Conservation (phyloP, 2,113 vertebrate genomes). For the Actenoides lindsayi region DNA sequence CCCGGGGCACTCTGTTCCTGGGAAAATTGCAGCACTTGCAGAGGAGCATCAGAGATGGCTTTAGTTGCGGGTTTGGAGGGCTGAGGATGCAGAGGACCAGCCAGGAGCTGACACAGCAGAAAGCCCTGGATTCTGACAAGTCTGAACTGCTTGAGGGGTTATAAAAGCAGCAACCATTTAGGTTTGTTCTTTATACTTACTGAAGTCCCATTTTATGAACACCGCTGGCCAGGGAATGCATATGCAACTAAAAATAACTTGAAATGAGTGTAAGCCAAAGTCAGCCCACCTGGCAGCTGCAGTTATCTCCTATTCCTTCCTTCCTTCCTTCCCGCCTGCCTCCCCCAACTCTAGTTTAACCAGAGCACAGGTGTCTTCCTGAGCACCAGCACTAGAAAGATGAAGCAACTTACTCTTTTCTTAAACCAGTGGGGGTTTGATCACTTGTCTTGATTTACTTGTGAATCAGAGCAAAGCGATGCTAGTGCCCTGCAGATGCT, state of each 20-base stretch:
- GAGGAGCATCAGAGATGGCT: background rate
- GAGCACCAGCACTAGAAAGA: background rate
- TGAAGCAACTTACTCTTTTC: background rate
- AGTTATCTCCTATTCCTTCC: background rate
- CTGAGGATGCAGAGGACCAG: rapidly evolving
- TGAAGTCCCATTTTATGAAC: background rate
- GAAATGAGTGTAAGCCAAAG: background rate
- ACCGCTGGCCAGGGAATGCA: background rate
- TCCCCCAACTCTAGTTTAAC: background rate
- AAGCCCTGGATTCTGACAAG: background rate
- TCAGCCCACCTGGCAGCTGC: background rate
- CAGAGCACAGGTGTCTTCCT: constrained; percentile 25
- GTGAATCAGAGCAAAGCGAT: rapidly evolving
- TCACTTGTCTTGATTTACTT: background rate
- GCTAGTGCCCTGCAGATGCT: background rate
- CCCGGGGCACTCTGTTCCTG: background rate
- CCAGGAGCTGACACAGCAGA: background rate
- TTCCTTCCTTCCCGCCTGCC: background rate
- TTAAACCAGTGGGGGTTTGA: background rate
- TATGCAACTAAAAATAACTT: constrained; percentile 3
- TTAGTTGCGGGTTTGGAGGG: background rate
- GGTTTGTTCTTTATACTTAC: background rate
- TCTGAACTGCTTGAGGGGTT: background rate
- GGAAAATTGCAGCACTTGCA: background rate
- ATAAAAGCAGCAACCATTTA: background rate